Conservation (phyloP, 2,888 invertebrate species). For the Andrena hattorfiana region DNA sequence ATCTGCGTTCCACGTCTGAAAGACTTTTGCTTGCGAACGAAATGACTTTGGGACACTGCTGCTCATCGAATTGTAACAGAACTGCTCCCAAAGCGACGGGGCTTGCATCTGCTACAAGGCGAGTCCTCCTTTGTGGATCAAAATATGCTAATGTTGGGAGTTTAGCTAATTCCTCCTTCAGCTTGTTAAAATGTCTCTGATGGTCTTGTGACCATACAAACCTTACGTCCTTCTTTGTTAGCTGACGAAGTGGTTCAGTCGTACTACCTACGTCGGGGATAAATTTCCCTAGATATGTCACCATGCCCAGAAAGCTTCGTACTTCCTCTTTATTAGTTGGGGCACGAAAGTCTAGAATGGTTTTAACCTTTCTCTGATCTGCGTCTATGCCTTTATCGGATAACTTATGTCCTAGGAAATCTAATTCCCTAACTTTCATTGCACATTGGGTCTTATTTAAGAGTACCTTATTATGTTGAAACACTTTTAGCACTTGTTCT, state of each 20-base stretch:
- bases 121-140: background rate
- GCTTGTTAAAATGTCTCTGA: background rate
- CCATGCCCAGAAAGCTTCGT: slow-evolving; percentile 1
- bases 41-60: no score
- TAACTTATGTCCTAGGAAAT: slow-evolving; percentile 2
- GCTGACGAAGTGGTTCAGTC: background rate
- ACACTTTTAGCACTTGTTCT: background rate
- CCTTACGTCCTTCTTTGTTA: background rate
- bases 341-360: background rate
- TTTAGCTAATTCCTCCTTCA: background rate
- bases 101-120: no score
- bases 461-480: background rate
- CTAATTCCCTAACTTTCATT: background rate
- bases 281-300: slow-evolving; percentile 14
- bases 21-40: no score
- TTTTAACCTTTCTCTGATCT: background rate
- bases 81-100: no score
- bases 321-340: background rate
- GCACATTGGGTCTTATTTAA: background rate
- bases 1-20: no score
- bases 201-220: no score
- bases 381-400: background rate
- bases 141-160: slow-evolving; percentile 1
- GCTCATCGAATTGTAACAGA: no score
- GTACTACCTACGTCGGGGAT: background rate